These are phyloP conservation scores for Nineta flava DNA, from an alignment of 2,888 invertebrate species.

Conservation along the genomic window DNA sequence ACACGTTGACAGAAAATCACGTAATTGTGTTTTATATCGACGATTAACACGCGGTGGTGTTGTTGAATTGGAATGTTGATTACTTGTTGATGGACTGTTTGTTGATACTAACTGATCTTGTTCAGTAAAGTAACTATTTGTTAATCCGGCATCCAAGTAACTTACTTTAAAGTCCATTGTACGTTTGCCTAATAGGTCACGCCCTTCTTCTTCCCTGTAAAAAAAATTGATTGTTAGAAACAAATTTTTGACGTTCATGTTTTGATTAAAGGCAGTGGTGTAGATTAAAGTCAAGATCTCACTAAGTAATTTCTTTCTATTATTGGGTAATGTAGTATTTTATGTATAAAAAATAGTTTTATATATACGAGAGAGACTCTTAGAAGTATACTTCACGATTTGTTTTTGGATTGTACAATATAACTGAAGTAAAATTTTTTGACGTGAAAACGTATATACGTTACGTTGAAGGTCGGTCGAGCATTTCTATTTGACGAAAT, in stretches of 20 bases:
- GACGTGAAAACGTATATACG: too few relatives aligned
- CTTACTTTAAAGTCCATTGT: constrained; percentile 99
- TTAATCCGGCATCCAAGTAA: constrained; percentile 86
- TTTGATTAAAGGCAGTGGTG: not conserved
- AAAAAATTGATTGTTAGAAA: not conserved
- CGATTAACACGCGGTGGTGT: constrained; percentile 70
- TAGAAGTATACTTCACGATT: too few relatives aligned
- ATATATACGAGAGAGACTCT: too few relatives aligned
- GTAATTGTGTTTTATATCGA: constrained; percentile 82
- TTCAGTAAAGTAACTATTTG: constrained; percentile 81
- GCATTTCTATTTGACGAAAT: too few relatives aligned
- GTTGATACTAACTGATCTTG: constrained; percentile 56
- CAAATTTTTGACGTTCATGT: not conserved
- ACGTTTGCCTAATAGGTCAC: constrained; percentile 90
- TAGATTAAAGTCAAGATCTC: too few relatives aligned
- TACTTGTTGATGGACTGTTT: constrained; percentile 37
- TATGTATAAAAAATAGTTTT: too few relatives aligned
- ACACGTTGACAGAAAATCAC: constrained; percentile 86
- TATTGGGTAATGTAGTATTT: too few relatives aligned
- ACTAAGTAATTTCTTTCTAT: too few relatives aligned
- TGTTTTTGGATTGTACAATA: too few relatives aligned
- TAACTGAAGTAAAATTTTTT: too few relatives aligned
- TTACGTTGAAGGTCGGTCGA: too few relatives aligned
- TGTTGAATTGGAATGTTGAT: constrained; percentile 35
- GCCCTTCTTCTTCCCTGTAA: constrained; percentile 92